Conservation (phyloP, 2,797 vertebrate genomes). For the Rhinogobio ventralis region DNA sequence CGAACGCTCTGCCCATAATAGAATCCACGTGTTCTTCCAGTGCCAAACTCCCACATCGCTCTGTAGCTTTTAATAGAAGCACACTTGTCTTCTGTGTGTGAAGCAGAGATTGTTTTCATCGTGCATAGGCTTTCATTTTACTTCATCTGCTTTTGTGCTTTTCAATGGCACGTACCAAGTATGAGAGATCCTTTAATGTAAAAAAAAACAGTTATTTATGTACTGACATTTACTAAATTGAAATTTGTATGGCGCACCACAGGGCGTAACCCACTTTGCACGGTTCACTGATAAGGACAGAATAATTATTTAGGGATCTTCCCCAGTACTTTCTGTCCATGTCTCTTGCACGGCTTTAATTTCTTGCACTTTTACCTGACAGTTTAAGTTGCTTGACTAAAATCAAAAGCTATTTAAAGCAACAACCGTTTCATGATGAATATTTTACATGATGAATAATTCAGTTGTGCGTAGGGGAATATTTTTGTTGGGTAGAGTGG, state of each 20-base stretch:
- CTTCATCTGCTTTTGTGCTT: constrained; percentile 1
- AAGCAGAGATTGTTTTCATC: constrained; percentile 24
- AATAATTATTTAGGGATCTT: constrained; percentile 13
- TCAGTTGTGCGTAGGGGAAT: constrained; percentile 56
- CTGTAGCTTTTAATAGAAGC: constrained; percentile 49
- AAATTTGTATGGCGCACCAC: neutral
- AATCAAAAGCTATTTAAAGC: constrained; percentile 66
- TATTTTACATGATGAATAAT: constrained; percentile 67
- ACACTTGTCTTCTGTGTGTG: constrained; percentile 32
- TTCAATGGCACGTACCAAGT: neutral
- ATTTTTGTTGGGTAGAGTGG: constrained; percentile 63
- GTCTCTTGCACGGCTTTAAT: neutral
- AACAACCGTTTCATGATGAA: constrained; percentile 65
- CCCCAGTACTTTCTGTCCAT: neutral
- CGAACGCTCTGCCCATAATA: constrained; percentile 47
- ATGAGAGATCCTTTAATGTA: constrained; percentile 7
- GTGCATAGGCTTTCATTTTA: constrained; percentile 16
- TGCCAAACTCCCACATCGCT: constrained; percentile 49
- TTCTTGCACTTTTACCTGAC: constrained; percentile 23
- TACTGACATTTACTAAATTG: neutral
- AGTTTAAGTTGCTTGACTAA: constrained; percentile 40
- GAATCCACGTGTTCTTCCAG: constrained; percentile 37
- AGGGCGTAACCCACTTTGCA: neutral
- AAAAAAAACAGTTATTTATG: constrained; percentile 2
- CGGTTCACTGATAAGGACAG: neutral